Conservation (phyloP, 2,888 invertebrate species). For the Brachypalpus laphriformis region DNA sequence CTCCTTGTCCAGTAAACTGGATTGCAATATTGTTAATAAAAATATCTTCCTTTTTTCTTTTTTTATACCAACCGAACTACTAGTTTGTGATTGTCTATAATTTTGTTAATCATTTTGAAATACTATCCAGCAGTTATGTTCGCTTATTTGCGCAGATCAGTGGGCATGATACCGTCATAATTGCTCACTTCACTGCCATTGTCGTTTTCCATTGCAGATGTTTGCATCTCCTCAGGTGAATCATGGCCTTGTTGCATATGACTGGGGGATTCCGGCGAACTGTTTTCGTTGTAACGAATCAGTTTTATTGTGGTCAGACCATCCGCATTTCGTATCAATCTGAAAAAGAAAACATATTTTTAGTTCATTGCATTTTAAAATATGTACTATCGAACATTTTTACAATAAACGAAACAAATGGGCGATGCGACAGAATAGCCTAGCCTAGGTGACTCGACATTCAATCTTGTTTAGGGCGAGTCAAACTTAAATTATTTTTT, state of each 20-base stretch:
- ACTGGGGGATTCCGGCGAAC: slow-evolving; percentile 63
- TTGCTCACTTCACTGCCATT: slow-evolving; percentile 76
- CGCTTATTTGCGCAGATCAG: slow-evolving; percentile 77
- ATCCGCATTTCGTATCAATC: slow-evolving; percentile 83
- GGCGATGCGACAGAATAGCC: too few relatives aligned
- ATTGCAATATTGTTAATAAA: slow-evolving; percentile 63
- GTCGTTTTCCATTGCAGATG: slow-evolving; percentile 72
- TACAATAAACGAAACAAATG: too few relatives aligned
- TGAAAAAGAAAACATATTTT: slow-evolving; percentile 67
- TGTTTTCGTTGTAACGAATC: slow-evolving; percentile 81
- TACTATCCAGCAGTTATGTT: slow-evolving; percentile 53
- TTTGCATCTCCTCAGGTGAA: slow-evolving; percentile 69
- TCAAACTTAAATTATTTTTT: too few relatives aligned
- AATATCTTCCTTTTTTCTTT: slow-evolving; percentile 34
- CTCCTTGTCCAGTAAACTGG: slow-evolving; percentile 69
- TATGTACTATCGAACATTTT: too few relatives aligned
- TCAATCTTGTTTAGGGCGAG: too few relatives aligned
- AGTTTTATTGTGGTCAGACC: slow-evolving; percentile 83
- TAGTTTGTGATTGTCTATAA: slow-evolving; percentile 62
- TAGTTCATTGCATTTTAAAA: background rate
- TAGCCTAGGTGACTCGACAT: too few relatives aligned
- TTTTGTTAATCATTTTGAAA: slow-evolving; percentile 31
- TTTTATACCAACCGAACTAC: slow-evolving; percentile 31
- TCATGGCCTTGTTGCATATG: slow-evolving; percentile 66
- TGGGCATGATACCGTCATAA: slow-evolving; percentile 74